These are phyloP conservation scores for Macaria notata DNA, from an alignment of 2,888 invertebrate species.

Conservation along the genomic window DNA sequence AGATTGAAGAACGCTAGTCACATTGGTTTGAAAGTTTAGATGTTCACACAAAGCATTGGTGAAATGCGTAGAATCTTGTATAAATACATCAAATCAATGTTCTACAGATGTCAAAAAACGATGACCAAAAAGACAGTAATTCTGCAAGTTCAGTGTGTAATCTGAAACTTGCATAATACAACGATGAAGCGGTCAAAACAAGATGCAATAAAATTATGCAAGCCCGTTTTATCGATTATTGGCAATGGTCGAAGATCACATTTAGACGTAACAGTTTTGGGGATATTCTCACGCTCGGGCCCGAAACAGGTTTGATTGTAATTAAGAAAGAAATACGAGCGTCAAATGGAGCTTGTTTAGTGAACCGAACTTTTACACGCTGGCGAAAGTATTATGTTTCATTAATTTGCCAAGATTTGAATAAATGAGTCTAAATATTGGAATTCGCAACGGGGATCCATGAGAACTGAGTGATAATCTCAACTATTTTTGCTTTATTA, in stretches of 20 bases:
- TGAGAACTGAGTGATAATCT: conserved; percentile 9
- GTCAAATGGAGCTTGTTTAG: conserved; percentile 21
- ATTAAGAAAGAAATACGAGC: conserved; percentile 25
- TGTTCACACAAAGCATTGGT: too few species aligned
- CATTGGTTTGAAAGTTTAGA: too few species aligned
- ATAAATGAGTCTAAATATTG: conserved; percentile 12
- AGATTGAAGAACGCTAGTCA: too few species aligned
- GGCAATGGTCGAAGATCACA: conserved; percentile 10
- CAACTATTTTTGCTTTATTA: neutral
- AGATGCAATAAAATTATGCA: conserved; percentile 4
- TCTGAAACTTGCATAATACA: too few species aligned
- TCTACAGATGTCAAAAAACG: too few species aligned
- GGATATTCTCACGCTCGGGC: conserved; percentile 23
- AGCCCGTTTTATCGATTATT: conserved; percentile 8
- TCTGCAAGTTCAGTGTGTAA: too few species aligned
- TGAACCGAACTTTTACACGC: conserved; percentile 17
- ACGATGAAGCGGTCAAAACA: neutral
- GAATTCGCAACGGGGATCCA: conserved; percentile 8
- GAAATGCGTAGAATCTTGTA: too few species aligned
- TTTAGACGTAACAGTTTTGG: conserved; percentile 10
- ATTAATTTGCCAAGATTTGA: conserved; percentile 17
- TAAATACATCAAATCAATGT: too few species aligned
- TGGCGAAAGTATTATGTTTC: conserved; percentile 22
- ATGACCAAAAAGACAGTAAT: too few species aligned
- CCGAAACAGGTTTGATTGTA: conserved; percentile 20